Conservation (phyloP, 23 tunicate species). For the Ciona savignyi region DNA sequence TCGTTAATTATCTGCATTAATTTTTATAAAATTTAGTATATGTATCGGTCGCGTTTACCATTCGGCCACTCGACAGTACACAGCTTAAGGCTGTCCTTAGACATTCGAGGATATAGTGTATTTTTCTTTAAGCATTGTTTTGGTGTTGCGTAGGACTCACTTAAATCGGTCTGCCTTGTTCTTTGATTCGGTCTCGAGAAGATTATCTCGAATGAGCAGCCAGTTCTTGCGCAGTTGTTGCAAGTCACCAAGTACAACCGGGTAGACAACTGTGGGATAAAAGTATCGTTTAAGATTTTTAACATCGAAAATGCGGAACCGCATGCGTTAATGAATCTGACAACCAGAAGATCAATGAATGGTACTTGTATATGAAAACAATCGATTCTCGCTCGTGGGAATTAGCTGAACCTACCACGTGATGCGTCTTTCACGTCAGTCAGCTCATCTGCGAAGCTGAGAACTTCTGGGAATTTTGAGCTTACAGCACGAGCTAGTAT, state of each 20-base stretch:
- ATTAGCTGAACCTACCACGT: constrained; percentile 69
- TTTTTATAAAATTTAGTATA: too few species aligned
- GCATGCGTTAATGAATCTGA: too few species aligned
- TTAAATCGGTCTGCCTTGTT: constrained; percentile 73
- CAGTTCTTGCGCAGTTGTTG: constrained; percentile 65
- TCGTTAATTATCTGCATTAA: too few species aligned
- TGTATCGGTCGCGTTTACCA: too few species aligned
- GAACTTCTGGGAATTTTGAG: constrained; percentile 76
- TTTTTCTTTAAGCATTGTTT: too few species aligned
- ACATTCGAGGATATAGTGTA: too few species aligned
- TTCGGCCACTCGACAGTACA: too few species aligned
- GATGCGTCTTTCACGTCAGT: constrained; percentile 59
- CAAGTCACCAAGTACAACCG: constrained; percentile 73
- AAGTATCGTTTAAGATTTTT: neutral
- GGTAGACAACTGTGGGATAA: constrained; percentile 57
- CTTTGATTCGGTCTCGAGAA: constrained; percentile 57
- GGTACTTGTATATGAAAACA: too few species aligned
- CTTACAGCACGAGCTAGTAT: constrained; percentile 65
- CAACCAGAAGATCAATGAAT: too few species aligned
- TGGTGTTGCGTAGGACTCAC: constrained; percentile 33
- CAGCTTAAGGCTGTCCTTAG: too few species aligned
- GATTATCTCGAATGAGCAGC: constrained; percentile 62
- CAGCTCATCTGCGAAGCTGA: constrained; percentile 64
- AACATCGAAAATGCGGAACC: too few species aligned
- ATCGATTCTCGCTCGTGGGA: too few species aligned